Evolutionary conservation across 1,140 invertebrate species (phyloP), one percentile per base, ranked within the genome.

Genomic region (Drosophila jambulina): DNA sequence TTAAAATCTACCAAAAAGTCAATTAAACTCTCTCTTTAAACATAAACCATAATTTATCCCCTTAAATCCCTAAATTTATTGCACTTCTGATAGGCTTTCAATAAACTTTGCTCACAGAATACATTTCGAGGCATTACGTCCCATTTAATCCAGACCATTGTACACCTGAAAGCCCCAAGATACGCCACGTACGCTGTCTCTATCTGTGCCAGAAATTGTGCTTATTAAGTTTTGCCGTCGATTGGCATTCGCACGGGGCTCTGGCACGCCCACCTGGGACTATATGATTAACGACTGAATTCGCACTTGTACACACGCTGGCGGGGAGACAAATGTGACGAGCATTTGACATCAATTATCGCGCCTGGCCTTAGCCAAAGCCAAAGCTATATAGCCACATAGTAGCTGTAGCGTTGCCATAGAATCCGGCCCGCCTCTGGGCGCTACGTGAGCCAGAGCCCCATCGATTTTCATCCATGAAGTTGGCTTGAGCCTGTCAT

Each of bases 291-390:
- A 88, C 84, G 84, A 90, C 34, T 62, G 70, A 54, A 71, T 54
- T 64, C 75, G 46, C 72, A 65, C 70, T 42, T 19, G 36, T 38
- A 38, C 36, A 38, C 45, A 46, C 40, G 45, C 58, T 46, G 36
- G 53, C 67, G 67, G 32, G 40, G 68, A 72, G 69, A 79, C 77
- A 79, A 79, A 79, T 79, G 75, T 75, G 69, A 84, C 78, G 54
- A 77, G 69, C 85, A 75, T 81, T 88, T 88, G 85, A 88, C 85
- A 88, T 88, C 85, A 88, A 88, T 88, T 90, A 90, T 90, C 81
- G 75, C 85, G 63, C 85, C 78, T 58, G 77, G 43, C 48, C 57
- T 61, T 61, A 78, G 74, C 43, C 36, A 36, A 63, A 32, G 46
- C 46, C 25, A 53, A 45, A 45, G 43, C 43, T n/a, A 45, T 21